Percentiles rank a stretch among this genome's conserved stretches.
Evolutionary conservation across 2,113 vertebrate species (phyloP).

Genomic region (Perca fluviatilis): DNA sequence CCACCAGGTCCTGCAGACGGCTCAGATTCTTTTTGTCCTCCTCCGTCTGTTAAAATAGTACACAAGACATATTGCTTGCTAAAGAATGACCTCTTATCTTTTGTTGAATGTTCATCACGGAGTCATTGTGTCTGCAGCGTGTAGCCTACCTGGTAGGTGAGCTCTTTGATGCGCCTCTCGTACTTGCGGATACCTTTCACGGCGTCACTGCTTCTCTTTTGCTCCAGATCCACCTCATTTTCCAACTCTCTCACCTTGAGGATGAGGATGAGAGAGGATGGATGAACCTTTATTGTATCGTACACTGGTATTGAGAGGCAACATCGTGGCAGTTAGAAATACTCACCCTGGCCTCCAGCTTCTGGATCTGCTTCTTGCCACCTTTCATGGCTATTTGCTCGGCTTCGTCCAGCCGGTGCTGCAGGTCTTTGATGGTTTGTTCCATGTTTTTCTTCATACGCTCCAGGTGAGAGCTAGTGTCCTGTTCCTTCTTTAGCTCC

Average conservation of each 20-base stretch:
- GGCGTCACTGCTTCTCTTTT: conserved; percentile 74
- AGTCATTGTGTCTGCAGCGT: conserved; percentile 52
- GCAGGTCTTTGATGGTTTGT: conserved; percentile 82
- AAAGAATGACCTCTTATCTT: background rate
- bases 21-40: conserved; percentile 88
- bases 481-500: conserved; percentile 93
- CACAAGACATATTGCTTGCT: background rate
- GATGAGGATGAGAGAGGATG: too few species aligned
- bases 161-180: conserved; percentile 62
- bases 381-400: conserved; percentile 88
- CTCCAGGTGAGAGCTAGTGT: conserved; percentile 91
- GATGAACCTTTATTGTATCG: background rate
- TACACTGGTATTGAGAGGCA: background rate
- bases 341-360: conserved; percentile 80
- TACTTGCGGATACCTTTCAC: conserved; percentile 63
- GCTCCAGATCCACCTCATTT: conserved; percentile 80
- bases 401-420: conserved; percentile 87
- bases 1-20: conserved; percentile 88
- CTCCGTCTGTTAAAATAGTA: conserved; percentile 71
- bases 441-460: conserved; percentile 84
- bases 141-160: conserved; percentile 55
- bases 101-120: conserved; percentile 14
- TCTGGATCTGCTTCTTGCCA: conserved; percentile 85
- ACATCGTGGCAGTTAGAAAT: background rate
- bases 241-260: conserved; percentile 86